These are phyloP conservation scores for Drosophila pegasa DNA, from an alignment of 2,888 invertebrate genomes.

Conservation along the genomic window DNA sequence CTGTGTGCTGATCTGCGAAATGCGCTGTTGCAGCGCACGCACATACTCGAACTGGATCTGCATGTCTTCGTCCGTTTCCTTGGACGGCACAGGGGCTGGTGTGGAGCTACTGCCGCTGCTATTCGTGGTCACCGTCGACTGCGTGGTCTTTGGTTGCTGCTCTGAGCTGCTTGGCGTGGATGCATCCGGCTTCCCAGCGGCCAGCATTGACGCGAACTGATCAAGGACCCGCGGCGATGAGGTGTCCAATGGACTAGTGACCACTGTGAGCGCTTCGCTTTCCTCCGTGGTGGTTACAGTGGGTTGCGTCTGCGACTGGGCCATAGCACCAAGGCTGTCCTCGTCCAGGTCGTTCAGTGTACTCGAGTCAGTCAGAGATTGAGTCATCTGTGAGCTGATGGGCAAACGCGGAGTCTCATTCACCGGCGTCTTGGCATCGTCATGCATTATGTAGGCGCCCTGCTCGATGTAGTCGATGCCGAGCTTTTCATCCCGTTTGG, in stretches of 20 bases:
- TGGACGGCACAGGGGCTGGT: conserved; percentile 32
- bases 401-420: conserved; percentile 80
- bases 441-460: conserved; percentile 83
- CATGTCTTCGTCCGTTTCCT: conserved; percentile 61
- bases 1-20: conserved; percentile 89
- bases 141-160: conserved; percentile 82
- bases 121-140: conserved; percentile 72
- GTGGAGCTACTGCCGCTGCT: conserved; percentile 57
- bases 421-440: conserved; percentile 85
- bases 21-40: conserved; percentile 88
- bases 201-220: conserved; percentile 62
- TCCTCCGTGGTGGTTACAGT: conserved; percentile 87
- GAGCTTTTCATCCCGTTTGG: conserved; percentile 84
- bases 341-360: conserved; percentile 86
- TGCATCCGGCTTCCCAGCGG: conserved; percentile 53
- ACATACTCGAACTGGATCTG: conserved; percentile 86
- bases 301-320: conserved; percentile 81
- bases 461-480: conserved; percentile 87
- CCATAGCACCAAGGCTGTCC: conserved; percentile 86
- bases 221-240: conserved; percentile 78
- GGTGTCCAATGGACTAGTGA: conserved; percentile 86
- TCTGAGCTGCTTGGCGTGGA: conserved; percentile 83
- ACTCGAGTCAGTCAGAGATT: conserved; percentile 80
- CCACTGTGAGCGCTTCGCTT: conserved; percentile 87
- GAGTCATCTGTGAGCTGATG: conserved; percentile 65